These are phyloP conservation scores for Drosophila quadrilineata DNA, from an alignment of 1,140 invertebrate genomes.

Conservation along the genomic window DNA sequence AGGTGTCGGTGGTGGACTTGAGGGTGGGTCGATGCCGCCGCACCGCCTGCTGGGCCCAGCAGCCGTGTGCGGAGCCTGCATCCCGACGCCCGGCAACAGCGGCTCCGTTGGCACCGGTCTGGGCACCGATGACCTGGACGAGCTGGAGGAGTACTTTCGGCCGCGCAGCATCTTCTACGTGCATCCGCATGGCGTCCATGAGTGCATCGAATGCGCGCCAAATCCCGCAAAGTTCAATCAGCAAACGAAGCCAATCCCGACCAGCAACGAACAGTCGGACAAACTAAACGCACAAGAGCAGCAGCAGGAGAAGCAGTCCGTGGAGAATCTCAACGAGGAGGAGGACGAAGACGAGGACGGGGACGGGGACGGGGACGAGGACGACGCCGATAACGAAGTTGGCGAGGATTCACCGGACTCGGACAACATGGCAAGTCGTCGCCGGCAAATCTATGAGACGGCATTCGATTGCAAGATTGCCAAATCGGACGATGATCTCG, in stretches of 20 bases:
- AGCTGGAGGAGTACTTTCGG: constrained; percentile 84
- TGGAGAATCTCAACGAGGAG: constrained; percentile 38
- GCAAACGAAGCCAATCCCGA: constrained; percentile 6
- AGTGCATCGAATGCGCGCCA: constrained; percentile 82
- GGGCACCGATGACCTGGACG: constrained; percentile 82
- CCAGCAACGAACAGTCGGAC: constrained; percentile 36
- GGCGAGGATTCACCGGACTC: constrained; percentile 26
- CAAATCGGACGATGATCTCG: constrained; percentile 90
- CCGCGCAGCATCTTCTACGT: constrained; percentile 85
- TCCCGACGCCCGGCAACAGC: constrained; percentile 81
- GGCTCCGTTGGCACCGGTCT: constrained; percentile 2
- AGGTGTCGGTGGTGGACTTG: constrained; percentile 2
- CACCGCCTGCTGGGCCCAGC: constrained; percentile 84
- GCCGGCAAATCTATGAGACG: constrained; percentile 91
- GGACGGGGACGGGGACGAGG: constrained; percentile 19
- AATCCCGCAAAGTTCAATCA: neutral
- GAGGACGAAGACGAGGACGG: constrained; percentile 23
- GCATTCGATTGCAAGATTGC: constrained; percentile 93
- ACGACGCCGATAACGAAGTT: constrained; percentile 13
- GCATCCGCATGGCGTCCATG: constrained; percentile 81
- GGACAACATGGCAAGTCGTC: constrained; percentile 77
- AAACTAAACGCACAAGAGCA: constrained; percentile 16
- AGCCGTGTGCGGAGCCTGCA: constrained; percentile 85
- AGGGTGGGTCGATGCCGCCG: constrained; percentile 84
- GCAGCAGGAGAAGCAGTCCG: constrained; percentile 42